Evolutionary conservation across 2,797 vertebrate species (phyloP).

Genomic region (Chaunax sp.): DNA sequence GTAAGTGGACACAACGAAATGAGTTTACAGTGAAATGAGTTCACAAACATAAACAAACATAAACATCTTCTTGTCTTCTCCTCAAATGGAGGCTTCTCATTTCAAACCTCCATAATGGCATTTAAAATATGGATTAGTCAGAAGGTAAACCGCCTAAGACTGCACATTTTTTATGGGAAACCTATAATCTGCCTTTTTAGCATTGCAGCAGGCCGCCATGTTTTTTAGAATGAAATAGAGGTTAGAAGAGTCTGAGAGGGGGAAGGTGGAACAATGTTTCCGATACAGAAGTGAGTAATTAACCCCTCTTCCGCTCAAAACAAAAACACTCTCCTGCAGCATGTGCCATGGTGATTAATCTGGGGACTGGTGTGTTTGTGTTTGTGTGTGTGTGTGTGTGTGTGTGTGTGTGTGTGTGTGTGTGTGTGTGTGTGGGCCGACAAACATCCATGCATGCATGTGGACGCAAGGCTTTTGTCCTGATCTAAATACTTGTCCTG

Average conservation of each 20-base stretch:
- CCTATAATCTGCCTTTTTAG: neutral
- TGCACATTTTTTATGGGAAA: no score
- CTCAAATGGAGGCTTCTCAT: neutral
- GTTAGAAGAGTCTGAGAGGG: neutral
- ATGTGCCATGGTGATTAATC: conserved; percentile 56
- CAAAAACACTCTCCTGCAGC: conserved; percentile 65
- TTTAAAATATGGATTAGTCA: no score
- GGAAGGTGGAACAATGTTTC: conserved; percentile 65
- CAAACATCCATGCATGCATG: neutral
- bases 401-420: neutral
- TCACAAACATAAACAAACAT: no score
- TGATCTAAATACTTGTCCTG: conserved; percentile 5
- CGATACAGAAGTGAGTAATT: conserved; percentile 75
- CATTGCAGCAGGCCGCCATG: conserved; percentile 3
- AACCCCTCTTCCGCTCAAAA: conserved; percentile 73
- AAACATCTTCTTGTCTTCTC: no score
- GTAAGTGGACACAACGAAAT: no score
- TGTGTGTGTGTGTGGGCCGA: neutral
- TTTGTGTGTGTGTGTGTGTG: neutral
- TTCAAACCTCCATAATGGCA: neutral
- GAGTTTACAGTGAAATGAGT: no score
- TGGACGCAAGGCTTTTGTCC: neutral
- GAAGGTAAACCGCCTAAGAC: no score
- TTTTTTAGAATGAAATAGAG: conserved; percentile 43
- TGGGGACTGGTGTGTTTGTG: neutral